phyloP scores from a whole-genome alignment of 2,797 vertebrate genomes.

The Chaetophractus vellerosus region DNA sequence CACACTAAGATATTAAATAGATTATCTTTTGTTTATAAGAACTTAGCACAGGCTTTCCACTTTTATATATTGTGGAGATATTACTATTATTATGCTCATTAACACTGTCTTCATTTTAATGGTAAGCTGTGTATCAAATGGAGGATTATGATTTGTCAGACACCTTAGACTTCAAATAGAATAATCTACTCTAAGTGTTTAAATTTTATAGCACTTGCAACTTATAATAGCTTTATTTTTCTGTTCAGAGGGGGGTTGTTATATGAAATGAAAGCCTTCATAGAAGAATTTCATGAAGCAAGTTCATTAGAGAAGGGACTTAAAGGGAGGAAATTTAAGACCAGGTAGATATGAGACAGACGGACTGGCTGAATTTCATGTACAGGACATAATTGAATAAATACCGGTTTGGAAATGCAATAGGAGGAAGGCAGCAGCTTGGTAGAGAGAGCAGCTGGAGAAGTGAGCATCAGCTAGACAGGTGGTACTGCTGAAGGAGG shows the following conservation, averaged over 20 bases:
- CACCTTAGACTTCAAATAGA: slow-evolving; percentile 52
- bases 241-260: slow-evolving; percentile 44
- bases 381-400: not conserved
- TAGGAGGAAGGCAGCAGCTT: not conserved
- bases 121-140: slow-evolving; percentile 10
- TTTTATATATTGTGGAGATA: slow-evolving; percentile 61
- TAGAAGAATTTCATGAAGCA: slow-evolving; percentile 43
- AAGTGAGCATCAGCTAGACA: not conserved
- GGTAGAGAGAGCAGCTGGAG: not conserved
- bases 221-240: slow-evolving; percentile 70
- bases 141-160: slow-evolving; percentile 59
- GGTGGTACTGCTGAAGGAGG: not conserved
- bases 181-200: slow-evolving; percentile 42
- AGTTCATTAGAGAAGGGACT: slow-evolving; percentile 32
- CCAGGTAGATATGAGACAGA: not conserved
- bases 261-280: slow-evolving; percentile 43
- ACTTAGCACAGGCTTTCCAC: slow-evolving; percentile 74
- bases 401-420: not conserved
- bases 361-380: not conserved
- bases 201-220: slow-evolving; percentile 41
- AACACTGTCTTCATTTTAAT: slow-evolving; percentile 68
- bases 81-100: slow-evolving; percentile 74
- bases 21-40: slow-evolving; percentile 81
- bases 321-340: not conserved
- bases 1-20: slow-evolving; percentile 79